Conservation (phyloP, 2,888 invertebrate genomes). For the Nymphalis polychloros region DNA sequence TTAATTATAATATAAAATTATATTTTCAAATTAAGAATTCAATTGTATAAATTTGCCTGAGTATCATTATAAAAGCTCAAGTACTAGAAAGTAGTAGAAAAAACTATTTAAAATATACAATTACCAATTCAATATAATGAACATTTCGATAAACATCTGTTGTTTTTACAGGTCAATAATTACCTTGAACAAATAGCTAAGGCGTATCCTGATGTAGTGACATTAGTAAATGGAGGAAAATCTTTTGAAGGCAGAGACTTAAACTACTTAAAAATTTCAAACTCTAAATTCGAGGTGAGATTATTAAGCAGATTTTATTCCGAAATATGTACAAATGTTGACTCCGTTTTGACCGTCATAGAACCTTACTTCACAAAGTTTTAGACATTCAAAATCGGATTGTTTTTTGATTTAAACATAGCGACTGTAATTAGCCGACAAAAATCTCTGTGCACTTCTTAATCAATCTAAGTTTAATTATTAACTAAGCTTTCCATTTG, state of each 20-base stretch:
- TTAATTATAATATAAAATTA: too few relatives aligned
- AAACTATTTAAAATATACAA: too few relatives aligned
- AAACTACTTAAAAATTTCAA: constrained; percentile 82
- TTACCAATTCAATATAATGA: background rate
- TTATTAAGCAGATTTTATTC: background rate
- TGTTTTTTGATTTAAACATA: too few relatives aligned
- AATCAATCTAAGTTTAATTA: background rate
- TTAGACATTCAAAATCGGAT: too few relatives aligned
- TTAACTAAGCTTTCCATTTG: background rate
- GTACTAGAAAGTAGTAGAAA: too few relatives aligned
- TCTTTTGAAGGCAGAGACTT: constrained; percentile 81
- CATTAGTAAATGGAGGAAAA: constrained; percentile 69
- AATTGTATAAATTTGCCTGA: too few relatives aligned
- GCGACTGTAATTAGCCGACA: background rate
- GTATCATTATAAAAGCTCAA: background rate
- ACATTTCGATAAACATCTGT: background rate
- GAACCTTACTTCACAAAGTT: too few relatives aligned
- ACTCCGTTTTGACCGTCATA: too few relatives aligned
- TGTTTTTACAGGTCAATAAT: constrained; percentile 55
- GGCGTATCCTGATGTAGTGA: constrained; percentile 53
- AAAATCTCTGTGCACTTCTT: too few relatives aligned
- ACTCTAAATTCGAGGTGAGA: constrained; percentile 65
- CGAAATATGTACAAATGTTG: too few relatives aligned
- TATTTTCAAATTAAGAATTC: too few relatives aligned
- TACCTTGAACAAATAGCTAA: constrained; percentile 59